These are phyloP conservation scores for Hephaestus fuliginosus DNA, from an alignment of 2,797 vertebrate species.

Conservation along the genomic window DNA sequence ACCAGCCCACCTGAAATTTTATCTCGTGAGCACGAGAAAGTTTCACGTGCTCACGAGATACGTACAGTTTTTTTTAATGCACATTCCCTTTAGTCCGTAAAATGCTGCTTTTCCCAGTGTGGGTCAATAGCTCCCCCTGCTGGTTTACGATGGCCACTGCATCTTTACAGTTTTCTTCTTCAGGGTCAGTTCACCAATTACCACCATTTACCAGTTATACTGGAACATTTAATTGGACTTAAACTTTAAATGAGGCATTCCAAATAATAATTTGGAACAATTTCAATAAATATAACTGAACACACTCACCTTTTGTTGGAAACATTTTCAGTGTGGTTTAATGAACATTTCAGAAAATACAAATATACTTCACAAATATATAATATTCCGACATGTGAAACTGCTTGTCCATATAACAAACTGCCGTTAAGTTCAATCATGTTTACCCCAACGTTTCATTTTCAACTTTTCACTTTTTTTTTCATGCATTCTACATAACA, in stretches of 20 bases:
- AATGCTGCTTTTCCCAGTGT: background rate
- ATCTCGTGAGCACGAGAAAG: too few species aligned
- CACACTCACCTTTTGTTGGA: constrained; percentile 45
- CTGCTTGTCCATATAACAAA: constrained; percentile 23
- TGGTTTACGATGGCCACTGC: constrained; percentile 19
- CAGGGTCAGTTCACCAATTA: background rate
- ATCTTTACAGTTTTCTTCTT: background rate
- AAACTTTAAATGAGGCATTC: constrained; percentile 7
- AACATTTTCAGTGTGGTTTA: constrained; percentile 69
- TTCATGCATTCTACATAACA: constrained; percentile 43
- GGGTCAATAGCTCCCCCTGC: constrained; percentile 59
- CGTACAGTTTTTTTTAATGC: too few species aligned
- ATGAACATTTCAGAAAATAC: constrained; percentile 75
- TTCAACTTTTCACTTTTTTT: constrained; percentile 35
- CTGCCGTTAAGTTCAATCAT: constrained; percentile 39
- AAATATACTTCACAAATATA: constrained; percentile 69
- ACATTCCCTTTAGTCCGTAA: too few species aligned
- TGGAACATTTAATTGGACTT: background rate
- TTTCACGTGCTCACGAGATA: too few species aligned
- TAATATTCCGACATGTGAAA: constrained; percentile 51
- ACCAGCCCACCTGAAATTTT: too few species aligned
- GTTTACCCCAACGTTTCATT: constrained; percentile 28
- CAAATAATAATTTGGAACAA: background rate
- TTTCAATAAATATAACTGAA: background rate
- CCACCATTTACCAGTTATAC: too few species aligned